Conservation (phyloP, 2,113 vertebrate genomes). For the Xiphias gladius region DNA sequence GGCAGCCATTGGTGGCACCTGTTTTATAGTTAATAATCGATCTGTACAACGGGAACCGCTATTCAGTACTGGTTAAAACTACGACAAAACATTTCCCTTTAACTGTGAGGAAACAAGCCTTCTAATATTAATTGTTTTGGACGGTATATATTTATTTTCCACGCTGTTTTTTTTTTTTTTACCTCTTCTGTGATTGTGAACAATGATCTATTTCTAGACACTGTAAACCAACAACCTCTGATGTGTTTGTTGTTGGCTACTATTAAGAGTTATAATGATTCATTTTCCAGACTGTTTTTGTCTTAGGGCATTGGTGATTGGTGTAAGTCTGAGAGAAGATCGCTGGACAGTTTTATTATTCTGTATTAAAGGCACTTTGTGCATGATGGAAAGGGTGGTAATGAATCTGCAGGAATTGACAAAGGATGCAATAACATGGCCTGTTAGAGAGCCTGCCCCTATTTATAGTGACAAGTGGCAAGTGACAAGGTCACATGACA, state of each 20-base stretch:
- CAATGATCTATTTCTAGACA: neutral
- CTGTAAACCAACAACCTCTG: neutral
- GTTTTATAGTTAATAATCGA: neutral
- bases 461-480: no score
- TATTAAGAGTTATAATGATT: neutral
- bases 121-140: no score
- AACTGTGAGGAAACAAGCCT: no score
- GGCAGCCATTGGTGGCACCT: neutral
- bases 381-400: neutral
- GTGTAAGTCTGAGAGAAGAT: neutral
- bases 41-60: neutral
- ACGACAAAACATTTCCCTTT: neutral
- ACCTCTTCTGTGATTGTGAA: neutral
- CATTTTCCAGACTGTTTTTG: neutral
- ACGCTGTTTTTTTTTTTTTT: neutral
- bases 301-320: neutral
- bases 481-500: no score
- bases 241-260: neutral
- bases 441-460: no score
- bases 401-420: neutral
- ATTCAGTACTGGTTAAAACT: neutral
- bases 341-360: neutral
- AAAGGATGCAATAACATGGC: neutral
- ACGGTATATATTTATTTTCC: no score
- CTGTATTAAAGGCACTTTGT: neutral